Evolutionary conservation across 2,113 vertebrate genomes (phyloP).

Genomic region (Corythoichthys haematopterus): DNA sequence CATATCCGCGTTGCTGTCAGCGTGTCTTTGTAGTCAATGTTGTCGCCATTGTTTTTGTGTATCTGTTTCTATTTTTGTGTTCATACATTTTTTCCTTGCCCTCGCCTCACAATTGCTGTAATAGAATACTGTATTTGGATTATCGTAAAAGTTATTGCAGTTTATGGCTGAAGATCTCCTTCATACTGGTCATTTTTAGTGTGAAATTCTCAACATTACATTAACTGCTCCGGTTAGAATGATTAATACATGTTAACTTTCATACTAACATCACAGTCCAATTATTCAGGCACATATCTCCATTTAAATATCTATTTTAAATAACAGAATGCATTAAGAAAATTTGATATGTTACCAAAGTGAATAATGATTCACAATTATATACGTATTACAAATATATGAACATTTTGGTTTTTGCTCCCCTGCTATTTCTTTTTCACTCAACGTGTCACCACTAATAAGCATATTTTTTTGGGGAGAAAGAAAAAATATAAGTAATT

Average conservation of each 20-base stretch:
- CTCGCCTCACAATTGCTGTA: slow-evolving; percentile 53
- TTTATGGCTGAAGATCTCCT: slow-evolving; percentile 19
- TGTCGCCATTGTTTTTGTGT: not conserved
- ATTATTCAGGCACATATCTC: not conserved
- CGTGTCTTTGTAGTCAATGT: slow-evolving; percentile 3
- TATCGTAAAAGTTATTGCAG: slow-evolving; percentile 53
- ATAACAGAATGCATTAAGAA: not conserved
- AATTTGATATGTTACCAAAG: not conserved
- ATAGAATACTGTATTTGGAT: slow-evolving; percentile 55
- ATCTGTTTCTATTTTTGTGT: slow-evolving; percentile 15
- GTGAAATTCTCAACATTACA: slow-evolving; percentile 11
- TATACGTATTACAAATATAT: not conserved
- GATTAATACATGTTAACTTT: not conserved
- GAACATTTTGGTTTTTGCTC: not conserved
- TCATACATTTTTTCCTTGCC: slow-evolving; percentile 24
- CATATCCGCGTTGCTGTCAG: slow-evolving; percentile 20
- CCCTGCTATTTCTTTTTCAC: no score
- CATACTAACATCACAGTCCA: not conserved
- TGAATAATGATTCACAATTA: not conserved
- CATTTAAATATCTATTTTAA: not conserved
- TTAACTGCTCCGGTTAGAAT: not conserved
- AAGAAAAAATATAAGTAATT: no score
- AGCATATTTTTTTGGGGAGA: no score
- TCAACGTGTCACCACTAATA: no score
- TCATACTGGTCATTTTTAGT: slow-evolving; percentile 43